Base-by-base conservation (phyloP, 2,113 vertebrate genomes). In the Tor tambroides region DNA sequence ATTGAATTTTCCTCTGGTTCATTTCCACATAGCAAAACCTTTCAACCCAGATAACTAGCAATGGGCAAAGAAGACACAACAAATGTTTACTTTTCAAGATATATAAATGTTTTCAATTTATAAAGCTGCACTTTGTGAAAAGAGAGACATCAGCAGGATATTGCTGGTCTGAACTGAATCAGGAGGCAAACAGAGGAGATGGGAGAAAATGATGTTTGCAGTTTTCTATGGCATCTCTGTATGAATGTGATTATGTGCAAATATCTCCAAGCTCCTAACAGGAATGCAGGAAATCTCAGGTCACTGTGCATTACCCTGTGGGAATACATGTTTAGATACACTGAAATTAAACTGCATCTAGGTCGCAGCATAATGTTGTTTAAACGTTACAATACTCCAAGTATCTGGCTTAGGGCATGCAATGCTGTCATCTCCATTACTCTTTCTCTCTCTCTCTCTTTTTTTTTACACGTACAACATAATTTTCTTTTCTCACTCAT, bases 201-300 rank as follows among this genome's bases (percentile, higher is more conserved):
- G 12, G 41, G 12, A 15, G n/a, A 46, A 26, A 46, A 26, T 75
- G 23, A 28, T 76, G 41, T 46, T 76, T 46, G 41, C 72, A 15
- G 72, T 26, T 76, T 76, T 76, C 23, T 26, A n/a, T 46, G 41
- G 41, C 72, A 17, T 76, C 72, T 76, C 41, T 46, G 41, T 76
- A 76, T 46, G 41, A 76, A 43, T 76, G 41, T 76, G 72, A 76
- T 46, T 76, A 46, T 46, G 72, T 75, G 72, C 41, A 75, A 75
- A 76, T 76, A 76, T 76, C 23, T 76, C 72, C 72, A 76, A 41
- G 72, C 41, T 43, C 41, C 72, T 28, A 26, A 76, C 38, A 46
- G 72, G 43, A 75, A 41, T 72, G 32, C 35, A 72, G 35, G 32
- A 72, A 72, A 76, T 28, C 41, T 43, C 72, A 46, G 72, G 41